Base-by-base conservation (phyloP, 1,140 invertebrate species). In the Bacillus rossius region DNA sequence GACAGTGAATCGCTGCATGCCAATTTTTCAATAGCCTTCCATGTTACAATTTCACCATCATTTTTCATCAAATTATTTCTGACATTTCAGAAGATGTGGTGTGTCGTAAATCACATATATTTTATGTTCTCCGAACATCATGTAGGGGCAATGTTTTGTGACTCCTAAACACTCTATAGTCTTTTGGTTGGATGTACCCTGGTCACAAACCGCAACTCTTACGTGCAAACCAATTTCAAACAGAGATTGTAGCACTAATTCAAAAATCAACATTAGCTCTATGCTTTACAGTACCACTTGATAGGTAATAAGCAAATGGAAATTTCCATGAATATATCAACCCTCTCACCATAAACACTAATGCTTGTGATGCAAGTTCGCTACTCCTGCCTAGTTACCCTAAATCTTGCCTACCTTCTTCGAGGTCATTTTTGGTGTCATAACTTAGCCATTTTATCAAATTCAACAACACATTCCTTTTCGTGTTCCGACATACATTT, bases 301-400 rank as follows among this genome's bases (percentile, higher is more conserved):
- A 53, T 14, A 63, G 22, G 40, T 61, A 52, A 41, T 61, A 61
- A n/a, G 61, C 38, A 10, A 61, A 29, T 25, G 58, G 50, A 23
- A 61, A 55, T 25, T 63, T 61, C 57, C 54, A 63, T 13, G 26
- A 38, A 16, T 22, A 47, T n/a, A 41, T 56, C 17, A 61, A 20
- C 14, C 59, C 59, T 37, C 50, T 45, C 5, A 63, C 10, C 49
- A 61, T 57, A 22, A 63, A 61, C 29, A 57, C 13, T 20, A 57
- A 22, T 22, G 45, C 47, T 45, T 57, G 55, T 1, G 55, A 51
- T 3, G 55, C 55, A 20, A 43, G 45, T 13, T 34, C 48, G 16
- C 43, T 43, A 14, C 23, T 57, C 19, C 55, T 40, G 3, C 29
- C 51, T 20, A 23, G 17, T 57, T 49, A 22, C 8, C 55, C 55